A percentile compares a stretch with the other conserved stretches of the same genome.
phyloP scores from a whole-genome alignment of 2,888 invertebrate genomes.

The Conus canariensis region DNA sequence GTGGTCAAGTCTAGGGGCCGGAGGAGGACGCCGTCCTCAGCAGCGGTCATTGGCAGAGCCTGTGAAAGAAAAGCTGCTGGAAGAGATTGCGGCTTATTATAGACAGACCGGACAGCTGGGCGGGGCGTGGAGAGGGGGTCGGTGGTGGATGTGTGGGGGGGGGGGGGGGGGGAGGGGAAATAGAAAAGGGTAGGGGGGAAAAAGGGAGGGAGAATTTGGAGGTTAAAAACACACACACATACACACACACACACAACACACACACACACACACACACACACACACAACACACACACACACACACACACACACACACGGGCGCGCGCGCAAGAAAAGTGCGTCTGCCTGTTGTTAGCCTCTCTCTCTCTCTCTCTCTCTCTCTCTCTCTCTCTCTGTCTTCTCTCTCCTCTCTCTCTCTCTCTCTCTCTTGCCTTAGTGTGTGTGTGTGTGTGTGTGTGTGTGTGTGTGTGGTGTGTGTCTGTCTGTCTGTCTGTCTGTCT shows the following conservation, averaged over 20 bases:
- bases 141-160: neutral
- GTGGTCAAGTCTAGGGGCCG: neutral
- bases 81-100: constrained; percentile 43
- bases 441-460: no score
- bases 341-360: neutral
- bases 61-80: constrained; percentile 20
- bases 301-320: no score
- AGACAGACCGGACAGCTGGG: neutral
- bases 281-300: no score
- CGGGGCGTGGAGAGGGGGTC: neutral
- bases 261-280: no score
- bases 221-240: no score
- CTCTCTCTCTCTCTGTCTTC: constrained; percentile 15
- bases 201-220: neutral
- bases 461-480: neutral
- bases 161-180: neutral
- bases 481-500: neutral
- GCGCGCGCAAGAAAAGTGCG: no score
- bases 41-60: constrained; percentile 9
- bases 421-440: neutral
- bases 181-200: neutral
- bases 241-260: no score
- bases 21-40: neutral
- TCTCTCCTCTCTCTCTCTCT: neutral
- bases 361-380: constrained; percentile 11